Conservation (phyloP, 2,888 invertebrate genomes). For the Steinernema carpocapsae region DNA sequence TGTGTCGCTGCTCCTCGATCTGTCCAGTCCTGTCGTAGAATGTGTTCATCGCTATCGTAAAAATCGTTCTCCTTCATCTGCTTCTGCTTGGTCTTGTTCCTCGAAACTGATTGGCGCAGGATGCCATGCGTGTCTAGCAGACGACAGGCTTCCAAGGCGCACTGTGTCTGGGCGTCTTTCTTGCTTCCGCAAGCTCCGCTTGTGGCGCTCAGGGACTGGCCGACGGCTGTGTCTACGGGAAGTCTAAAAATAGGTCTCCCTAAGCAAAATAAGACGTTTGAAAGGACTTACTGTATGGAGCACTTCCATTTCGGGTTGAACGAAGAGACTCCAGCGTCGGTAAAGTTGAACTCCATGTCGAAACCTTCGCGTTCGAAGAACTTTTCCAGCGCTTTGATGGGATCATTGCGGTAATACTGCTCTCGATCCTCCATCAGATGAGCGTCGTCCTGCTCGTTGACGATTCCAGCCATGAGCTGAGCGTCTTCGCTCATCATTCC, state of each 20-base stretch:
- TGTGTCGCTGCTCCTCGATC: slow-evolving; percentile 83
- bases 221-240: slow-evolving; percentile 36
- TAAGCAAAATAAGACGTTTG: neutral
- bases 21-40: slow-evolving; percentile 92
- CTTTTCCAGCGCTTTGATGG: slow-evolving; percentile 83
- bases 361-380: slow-evolving; percentile 91
- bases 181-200: neutral
- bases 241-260: slow-evolving; percentile 42
- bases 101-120: slow-evolving; percentile 71
- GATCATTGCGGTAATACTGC: slow-evolving; percentile 88
- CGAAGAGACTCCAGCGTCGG: slow-evolving; percentile 81
- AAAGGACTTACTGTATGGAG: slow-evolving; percentile 73
- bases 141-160: slow-evolving; percentile 91
- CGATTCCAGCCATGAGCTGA: slow-evolving; percentile 31
- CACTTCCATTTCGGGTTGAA: slow-evolving; percentile 82
- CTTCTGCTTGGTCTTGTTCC: slow-evolving; percentile 42
- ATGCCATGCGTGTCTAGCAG: slow-evolving; percentile 86
- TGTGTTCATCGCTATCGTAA: slow-evolving; percentile 88
- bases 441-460: slow-evolving; percentile 46
- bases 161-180: slow-evolving; percentile 77
- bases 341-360: slow-evolving; percentile 78
- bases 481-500: slow-evolving; percentile 78
- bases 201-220: neutral
- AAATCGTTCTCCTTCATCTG: slow-evolving; percentile 77
- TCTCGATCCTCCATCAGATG: slow-evolving; percentile 74